Conservation (phyloP, 2,113 vertebrate species). For the Gnathonemus longibarbis region DNA sequence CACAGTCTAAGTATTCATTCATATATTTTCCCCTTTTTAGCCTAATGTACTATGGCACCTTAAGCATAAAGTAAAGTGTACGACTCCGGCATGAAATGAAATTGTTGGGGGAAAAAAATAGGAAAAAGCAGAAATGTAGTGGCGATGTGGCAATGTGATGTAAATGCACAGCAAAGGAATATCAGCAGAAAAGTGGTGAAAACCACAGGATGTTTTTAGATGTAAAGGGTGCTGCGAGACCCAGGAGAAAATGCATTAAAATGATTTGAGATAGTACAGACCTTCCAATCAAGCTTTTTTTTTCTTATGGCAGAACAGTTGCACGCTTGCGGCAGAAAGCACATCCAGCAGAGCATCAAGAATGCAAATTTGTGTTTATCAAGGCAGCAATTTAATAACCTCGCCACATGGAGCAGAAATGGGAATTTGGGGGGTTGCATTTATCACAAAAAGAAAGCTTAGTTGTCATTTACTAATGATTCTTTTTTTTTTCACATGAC, state of each 20-base stretch:
- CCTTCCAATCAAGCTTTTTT: conserved; percentile 5
- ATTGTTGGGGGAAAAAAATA: not conserved
- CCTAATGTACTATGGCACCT: not conserved
- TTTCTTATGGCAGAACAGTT: conserved; percentile 11
- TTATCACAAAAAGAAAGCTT: conserved; percentile 20
- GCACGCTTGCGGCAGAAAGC: not conserved
- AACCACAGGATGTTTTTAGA: conserved; percentile 8
- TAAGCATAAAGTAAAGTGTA: not conserved
- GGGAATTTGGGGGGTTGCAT: not conserved
- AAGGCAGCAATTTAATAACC: conserved; percentile 15
- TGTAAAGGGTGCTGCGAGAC: not conserved
- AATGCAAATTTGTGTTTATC: conserved; percentile 25
- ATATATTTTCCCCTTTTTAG: not conserved
- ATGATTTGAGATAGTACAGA: not conserved
- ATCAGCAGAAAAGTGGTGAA: conserved; percentile 6
- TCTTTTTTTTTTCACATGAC: not conserved
- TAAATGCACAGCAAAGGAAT: not conserved
- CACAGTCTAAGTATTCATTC: not conserved
- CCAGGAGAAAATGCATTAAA: conserved; percentile 12
- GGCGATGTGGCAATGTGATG: not conserved
- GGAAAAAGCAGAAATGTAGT: not conserved
- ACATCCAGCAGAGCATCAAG: conserved; percentile 4
- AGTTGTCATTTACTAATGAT: conserved; percentile 23
- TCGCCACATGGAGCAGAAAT: conserved; percentile 10
- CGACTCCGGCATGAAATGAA: not conserved